Evolutionary conservation across 1,140 invertebrate genomes (phyloP), one percentile per base, ranked within the genome.

Genomic region (Liolophura sinensis): DNA sequence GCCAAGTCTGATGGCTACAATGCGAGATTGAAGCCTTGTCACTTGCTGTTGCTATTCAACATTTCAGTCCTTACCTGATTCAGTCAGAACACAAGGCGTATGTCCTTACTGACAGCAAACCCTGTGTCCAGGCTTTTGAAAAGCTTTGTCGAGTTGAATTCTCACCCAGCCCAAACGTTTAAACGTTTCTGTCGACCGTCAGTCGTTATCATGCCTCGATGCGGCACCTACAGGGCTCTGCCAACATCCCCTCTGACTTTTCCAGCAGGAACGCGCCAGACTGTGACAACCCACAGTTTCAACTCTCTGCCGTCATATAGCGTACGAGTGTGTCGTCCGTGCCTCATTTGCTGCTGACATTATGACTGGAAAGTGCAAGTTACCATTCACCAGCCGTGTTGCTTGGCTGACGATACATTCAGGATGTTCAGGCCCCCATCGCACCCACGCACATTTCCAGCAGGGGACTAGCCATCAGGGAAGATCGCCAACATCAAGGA

Each of bases 401-500:
- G 57, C 57, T 5, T 61, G 60, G 60, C 25, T 61, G 46, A 47
- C 16, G n/a, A 6, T 31, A 7, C 57, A 59, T 5, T 31, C 20
- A n/a, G 57, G 20, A 22, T 59, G 57, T 15, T 7, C 57, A 22
- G 57, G 20, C 3, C 57, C 20, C 20, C 20, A 18, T 24, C 18
- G 57, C 27, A 59, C 57, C 1, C 57, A 59, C 20, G 57, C 57
- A 3, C 57, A 59, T 31, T 27, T 59, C 1, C 1, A 59, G 20
- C 51, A 64, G 56, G 49, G 67, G 16, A 69, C 56, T 22, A 4
- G 62, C 66, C 58, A 20, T 65, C 62, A 12, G 61, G 62, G 22
- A 68, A 65, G 22, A 7, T 65, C 1, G 62, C 51, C 27, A 56
- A 67, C 46, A 57, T 72, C n/a, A 67, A 61, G 47, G 70, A 71